Conservation (phyloP, 2,888 invertebrate species). For the Melikaiella ostensackeni region DNA sequence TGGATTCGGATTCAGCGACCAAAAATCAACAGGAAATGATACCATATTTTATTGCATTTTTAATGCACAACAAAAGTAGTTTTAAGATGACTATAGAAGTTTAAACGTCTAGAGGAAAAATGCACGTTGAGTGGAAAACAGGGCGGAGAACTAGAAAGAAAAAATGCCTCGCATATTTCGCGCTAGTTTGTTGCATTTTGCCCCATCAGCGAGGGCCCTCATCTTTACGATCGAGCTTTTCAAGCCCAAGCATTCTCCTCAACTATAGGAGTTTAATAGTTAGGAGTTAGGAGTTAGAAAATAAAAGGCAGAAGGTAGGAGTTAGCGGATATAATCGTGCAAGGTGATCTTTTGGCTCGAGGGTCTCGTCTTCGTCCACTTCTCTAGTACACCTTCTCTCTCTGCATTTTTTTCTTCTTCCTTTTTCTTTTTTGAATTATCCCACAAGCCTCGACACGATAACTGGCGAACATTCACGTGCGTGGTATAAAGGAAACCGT, state of each 20-base stretch:
- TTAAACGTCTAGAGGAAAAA: background rate
- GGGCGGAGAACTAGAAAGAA: background rate
- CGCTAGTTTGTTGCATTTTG: conserved; percentile 33
- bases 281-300: conserved; percentile 11
- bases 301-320: conserved; percentile 22
- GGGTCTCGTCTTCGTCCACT: conserved; percentile 41
- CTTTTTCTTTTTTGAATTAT: conserved; percentile 44
- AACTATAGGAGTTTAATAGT: conserved; percentile 13
- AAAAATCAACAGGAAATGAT: too few relatives aligned
- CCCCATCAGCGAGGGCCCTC: conserved; percentile 8
- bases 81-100: background rate
- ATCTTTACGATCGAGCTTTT: conserved; percentile 39
- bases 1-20: too few relatives aligned
- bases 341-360: conserved; percentile 50
- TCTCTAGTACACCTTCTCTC: background rate
- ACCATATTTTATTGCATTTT: background rate
- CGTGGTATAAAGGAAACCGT: conserved; percentile 66
- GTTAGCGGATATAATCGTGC: conserved; percentile 46
- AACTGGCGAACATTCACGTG: conserved; percentile 65
- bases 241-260: conserved; percentile 24
- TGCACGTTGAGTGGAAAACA: conserved; percentile 15
- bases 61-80: background rate
- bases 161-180: conserved; percentile 42
- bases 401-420: conserved; percentile 37
- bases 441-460: conserved; percentile 57